Evolutionary conservation across 2,797 vertebrate genomes (phyloP), one percentile per base, ranked within the genome.

Genomic region (Australoheros facetus): DNA sequence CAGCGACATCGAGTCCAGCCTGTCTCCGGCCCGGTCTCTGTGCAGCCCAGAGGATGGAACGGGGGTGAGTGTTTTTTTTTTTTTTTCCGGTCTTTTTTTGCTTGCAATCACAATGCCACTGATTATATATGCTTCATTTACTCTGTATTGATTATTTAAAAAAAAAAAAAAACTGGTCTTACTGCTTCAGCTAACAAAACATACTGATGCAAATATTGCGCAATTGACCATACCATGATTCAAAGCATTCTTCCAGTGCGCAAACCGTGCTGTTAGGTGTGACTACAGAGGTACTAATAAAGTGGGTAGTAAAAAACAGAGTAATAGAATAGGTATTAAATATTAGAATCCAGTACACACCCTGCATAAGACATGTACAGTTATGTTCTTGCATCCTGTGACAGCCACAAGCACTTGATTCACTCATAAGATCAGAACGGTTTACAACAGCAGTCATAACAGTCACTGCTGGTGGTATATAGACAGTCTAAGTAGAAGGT

Each of bases 1-100:
- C 56, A 96, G 96, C 71, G 96, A 97, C 80, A 89, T 94, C 19
- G 96, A 97, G 84, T 93, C 94, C 87, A 94, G 95, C 21, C 83
- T 95, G 79, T 95, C 93, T 5, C 94, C 94, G 7, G 70, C 73
- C 39, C 78, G 82, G 80, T 88, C 85, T 37, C 77, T 95, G 79
- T 91, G 92, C 55, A 94, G 93, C 71, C 94, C 95, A 3, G 96
- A 97, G 11, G 96, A 96, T n/a, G 86, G 93, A 26, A 79, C 93
- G 9, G 91, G 92, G 95, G 97, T 98, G 87, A 96, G 96, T 96
- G 62, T 3, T 37, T 37, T 3, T 9, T 34, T 32, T 32, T 5
- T 23, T 17, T 54, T 2, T 12, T 12, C 8, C 48, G 48, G 42
- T 4, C 16, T 69, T 69, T 17, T 6, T 8, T 6, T 16, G 70